Base-by-base conservation (phyloP, 2,797 vertebrate genomes). In the Bryconaethiops microstoma region DNA sequence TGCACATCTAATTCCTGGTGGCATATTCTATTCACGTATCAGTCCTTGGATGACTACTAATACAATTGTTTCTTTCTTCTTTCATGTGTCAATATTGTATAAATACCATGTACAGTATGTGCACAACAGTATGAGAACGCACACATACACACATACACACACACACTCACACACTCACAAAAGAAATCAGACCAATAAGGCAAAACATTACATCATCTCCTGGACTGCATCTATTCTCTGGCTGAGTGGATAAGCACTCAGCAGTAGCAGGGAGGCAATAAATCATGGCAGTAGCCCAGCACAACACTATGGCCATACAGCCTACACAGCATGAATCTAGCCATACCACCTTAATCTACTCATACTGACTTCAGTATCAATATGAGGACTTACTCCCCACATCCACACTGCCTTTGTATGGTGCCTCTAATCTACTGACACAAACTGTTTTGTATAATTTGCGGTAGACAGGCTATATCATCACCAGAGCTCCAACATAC, bases 181-280 rank as follows among this genome's bases (percentile, higher is more conserved):
- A 74, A 71, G 39, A 77, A 82, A 60, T 54, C 52, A 74, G 77
- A 62, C 69, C 81, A 68, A 68, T 78, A 78, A 78, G 29, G 52
- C 4, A 67, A 85, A 79, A 63, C 79, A 84, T 85, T 82, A 86
- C 84, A 88, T 86, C 83, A 86, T 85, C 62, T 76, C 74, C 76
- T 82, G 77, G 79, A 83, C 81, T 83, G 86, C 83, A 79, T 81
- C 83, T 83, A 81, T 79, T 83, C 81, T 85, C 72, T 83, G 76
- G 79, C 83, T 82, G 79, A 87, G 83, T 83, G 81, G 83, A 80
- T 83, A 76, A 82, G 79, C 85, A 86, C 78, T 86, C 83, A 86
- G 83, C 85, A 83, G 83, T 62, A 81, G 78, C 78, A 81, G 75
- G 54, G 82, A 76, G 85, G 83, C 65, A 85, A 87, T 87, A 87